Evolutionary conservation across 37 sponge, comb jelly and placozoan genomes (phyloP).

Genomic region (Oscarella lobularis): DNA sequence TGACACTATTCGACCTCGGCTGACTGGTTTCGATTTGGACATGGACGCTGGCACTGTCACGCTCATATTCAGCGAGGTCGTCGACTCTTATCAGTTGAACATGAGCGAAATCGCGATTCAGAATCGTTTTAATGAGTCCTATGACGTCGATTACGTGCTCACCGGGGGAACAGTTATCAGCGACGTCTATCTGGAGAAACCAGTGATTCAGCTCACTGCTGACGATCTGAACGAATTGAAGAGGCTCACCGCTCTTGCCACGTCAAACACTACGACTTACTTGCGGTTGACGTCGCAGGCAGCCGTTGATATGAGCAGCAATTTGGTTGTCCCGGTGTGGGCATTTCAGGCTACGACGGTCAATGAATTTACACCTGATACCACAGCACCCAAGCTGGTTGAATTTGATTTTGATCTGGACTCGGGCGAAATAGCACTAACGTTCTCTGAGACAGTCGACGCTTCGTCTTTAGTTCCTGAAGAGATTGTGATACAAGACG

Average conservation of each 20-base stretch:
- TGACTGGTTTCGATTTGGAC: neutral
- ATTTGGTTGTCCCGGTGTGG: slow-evolving; percentile 14
- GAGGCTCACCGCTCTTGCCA: slow-evolving; percentile 35
- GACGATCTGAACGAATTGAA: slow-evolving; percentile 67
- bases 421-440: slow-evolving; percentile 35
- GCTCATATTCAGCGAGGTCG: neutral
- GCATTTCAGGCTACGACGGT: neutral
- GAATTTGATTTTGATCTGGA: slow-evolving; percentile 52
- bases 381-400: slow-evolving; percentile 26
- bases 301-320: slow-evolving; percentile 45
- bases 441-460: slow-evolving; percentile 70
- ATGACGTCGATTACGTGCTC: slow-evolving; percentile 9
- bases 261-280: slow-evolving; percentile 22
- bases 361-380: slow-evolving; percentile 15
- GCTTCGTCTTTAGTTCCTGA: slow-evolving; percentile 32
- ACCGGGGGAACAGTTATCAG: slow-evolving; percentile 39
- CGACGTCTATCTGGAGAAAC: slow-evolving; percentile 11
- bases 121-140: neutral
- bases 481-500: slow-evolving; percentile 33
- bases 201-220: slow-evolving; percentile 24
- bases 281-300: slow-evolving; percentile 9
- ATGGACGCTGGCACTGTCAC: neutral
- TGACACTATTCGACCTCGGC: neutral
- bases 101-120: neutral
- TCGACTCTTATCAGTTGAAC: neutral